Base-by-base conservation (phyloP, 2,888 invertebrate genomes). In the Heliconius sara region DNA sequence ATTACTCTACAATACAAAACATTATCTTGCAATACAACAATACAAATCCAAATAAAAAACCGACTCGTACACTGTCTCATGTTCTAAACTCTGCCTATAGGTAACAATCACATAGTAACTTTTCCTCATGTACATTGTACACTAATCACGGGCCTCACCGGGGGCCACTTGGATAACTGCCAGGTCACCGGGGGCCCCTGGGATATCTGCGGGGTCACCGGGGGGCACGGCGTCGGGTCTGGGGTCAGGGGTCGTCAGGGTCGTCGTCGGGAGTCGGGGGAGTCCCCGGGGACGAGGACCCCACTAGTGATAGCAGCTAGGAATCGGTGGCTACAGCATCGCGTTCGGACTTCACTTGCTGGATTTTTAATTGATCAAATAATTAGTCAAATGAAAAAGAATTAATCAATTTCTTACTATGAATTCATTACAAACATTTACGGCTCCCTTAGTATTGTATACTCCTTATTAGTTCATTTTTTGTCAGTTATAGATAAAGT, bases 331-430 rank as follows among this genome's bases (percentile, higher is more conserved):
- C 96, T 72, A 96, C 96, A 63, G 95, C 96, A 80, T 96, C 96
- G 81, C 97, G 97, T 90, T 97, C 97, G 77, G 96, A 95, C 94
- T 97, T 97, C 82, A 97, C 97, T 89, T 97, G 97, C 85, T 96
- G 96, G 93, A 39, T 39, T 39, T 39, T 39, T 39, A 39, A 39
- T 39, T 39, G 34, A 39, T 39, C 34, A 39, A 39, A 39, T 39
- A 39, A 39, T 47, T 47, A 47, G 6, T 47, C 47, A 47, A 47
- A 16, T 47, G 5, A 47, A 13, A 16, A 47, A 47, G 16, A 16
- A 19, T 47, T 47, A 19, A 16, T 47, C 47, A 47, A 16, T 16
- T 47, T 16, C 16, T 47, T 47, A 16, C 16, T 47, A 47, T 16
- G 16, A 47, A 47, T 47, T 47, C 47, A 19, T 2, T 4, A 47